phyloP scores from a whole-genome alignment of 2,797 vertebrate species.

The Rhabdomys pumilio region DNA sequence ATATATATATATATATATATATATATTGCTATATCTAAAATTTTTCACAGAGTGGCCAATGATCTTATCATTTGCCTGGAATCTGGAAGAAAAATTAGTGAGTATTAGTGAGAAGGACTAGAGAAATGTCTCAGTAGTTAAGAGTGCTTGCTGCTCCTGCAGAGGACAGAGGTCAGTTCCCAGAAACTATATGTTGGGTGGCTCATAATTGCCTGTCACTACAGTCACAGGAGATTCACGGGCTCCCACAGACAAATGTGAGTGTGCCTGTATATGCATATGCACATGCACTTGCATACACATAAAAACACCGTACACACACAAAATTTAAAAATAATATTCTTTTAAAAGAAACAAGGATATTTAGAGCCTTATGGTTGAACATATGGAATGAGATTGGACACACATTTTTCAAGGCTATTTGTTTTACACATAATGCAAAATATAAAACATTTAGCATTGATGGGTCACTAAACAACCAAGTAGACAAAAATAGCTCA shows the following conservation, averaged over 20 bases:
- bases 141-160: neutral
- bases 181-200: neutral
- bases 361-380: neutral
- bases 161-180: neutral
- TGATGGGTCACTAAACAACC: neutral
- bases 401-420: neutral
- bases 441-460: neutral
- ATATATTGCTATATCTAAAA: neutral
- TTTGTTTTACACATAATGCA: neutral
- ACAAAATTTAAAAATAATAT: neutral
- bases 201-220: neutral
- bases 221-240: neutral
- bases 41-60: neutral
- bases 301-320: neutral
- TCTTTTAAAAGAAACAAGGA: neutral
- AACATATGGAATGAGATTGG: neutral
- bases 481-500: slow-evolving; percentile 31
- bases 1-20: too few relatives aligned
- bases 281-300: neutral
- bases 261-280: neutral
- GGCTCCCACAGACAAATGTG: neutral
- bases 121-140: neutral
- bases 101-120: neutral
- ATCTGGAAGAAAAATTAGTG: neutral
- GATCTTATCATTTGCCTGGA: neutral